phyloP scores from a whole-genome alignment of 1,140 invertebrate genomes.

The Drosophila arawakana region DNA sequence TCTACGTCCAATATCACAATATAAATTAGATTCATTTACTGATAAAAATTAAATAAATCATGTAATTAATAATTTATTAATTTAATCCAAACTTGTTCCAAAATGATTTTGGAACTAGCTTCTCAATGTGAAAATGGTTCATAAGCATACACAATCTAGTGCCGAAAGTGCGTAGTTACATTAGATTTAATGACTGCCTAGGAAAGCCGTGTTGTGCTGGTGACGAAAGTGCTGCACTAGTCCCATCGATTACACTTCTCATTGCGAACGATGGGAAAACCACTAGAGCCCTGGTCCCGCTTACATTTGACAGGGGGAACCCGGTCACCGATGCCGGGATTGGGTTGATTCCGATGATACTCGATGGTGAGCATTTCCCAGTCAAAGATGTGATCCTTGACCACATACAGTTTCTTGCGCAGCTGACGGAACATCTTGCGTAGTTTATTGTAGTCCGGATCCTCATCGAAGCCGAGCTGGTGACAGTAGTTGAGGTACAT shows the following conservation, averaged over 20 bases:
- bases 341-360: conserved; percentile 56
- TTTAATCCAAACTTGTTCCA: neutral
- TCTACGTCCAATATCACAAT: no score
- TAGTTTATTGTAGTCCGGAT: conserved; percentile 96
- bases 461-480: conserved; percentile 96
- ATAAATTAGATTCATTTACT: no score
- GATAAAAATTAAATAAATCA: neutral
- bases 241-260: conserved; percentile 28
- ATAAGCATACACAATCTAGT: no score
- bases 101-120: neutral
- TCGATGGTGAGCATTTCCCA: conserved; percentile 99
- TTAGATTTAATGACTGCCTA: no score
- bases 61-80: neutral
- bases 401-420: conserved; percentile 88
- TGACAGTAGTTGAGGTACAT: conserved; percentile 99
- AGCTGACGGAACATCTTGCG: conserved; percentile 98
- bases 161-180: no score
- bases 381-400: conserved; percentile 99
- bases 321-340: conserved; percentile 31
- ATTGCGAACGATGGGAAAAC: conserved; percentile 46
- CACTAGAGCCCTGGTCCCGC: conserved; percentile 43
- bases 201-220: no score
- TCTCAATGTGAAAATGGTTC: neutral
- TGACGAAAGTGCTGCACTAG: neutral
- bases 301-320: neutral